A percentile compares a stretch with the other conserved stretches of the same genome.
phyloP scores from a whole-genome alignment of 2,113 vertebrate species.

The Speoplatyrhinus poulsoni region DNA sequence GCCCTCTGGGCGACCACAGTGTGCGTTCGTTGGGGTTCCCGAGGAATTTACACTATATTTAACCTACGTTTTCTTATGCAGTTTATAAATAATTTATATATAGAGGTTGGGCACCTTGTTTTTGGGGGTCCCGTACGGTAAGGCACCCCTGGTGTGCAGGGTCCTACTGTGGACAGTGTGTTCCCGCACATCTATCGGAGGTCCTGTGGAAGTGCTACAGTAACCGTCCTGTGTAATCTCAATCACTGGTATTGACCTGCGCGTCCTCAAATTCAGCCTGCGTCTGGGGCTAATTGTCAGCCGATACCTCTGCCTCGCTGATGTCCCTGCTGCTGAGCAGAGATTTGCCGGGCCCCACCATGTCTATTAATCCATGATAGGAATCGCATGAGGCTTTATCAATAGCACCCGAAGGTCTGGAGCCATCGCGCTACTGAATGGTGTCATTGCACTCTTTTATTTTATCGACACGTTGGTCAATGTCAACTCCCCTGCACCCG shows the following conservation, averaged over 20 bases:
- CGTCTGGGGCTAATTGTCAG: slow-evolving; percentile 64
- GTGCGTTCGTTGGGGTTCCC: neutral
- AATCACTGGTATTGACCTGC: slow-evolving; percentile 53
- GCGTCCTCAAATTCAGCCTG: slow-evolving; percentile 58
- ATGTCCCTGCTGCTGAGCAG: slow-evolving; percentile 30
- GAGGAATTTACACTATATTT: too few species aligned
- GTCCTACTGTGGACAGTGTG: neutral
- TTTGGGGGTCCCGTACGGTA: neutral
- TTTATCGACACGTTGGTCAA: slow-evolving; percentile 60
- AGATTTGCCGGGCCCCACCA: slow-evolving; percentile 47
- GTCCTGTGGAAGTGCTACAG: slow-evolving; percentile 49
- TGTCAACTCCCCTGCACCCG: slow-evolving; percentile 22
- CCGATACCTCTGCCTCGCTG: slow-evolving; percentile 40
- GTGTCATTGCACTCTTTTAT: slow-evolving; percentile 56
- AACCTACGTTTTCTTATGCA: too few species aligned
- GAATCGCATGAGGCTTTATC: slow-evolving; percentile 66
- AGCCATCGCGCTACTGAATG: slow-evolving; percentile 53
- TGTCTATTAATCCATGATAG: slow-evolving; percentile 41
- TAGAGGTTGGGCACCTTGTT: too few species aligned
- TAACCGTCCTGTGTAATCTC: slow-evolving; percentile 43
- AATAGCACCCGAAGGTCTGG: slow-evolving; percentile 51
- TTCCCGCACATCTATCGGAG: neutral
- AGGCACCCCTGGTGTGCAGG: neutral
- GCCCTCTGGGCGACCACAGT: neutral
- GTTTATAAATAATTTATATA: too few species aligned